Conservation (phyloP, 2,113 vertebrate genomes). For the Buteo buteo region DNA sequence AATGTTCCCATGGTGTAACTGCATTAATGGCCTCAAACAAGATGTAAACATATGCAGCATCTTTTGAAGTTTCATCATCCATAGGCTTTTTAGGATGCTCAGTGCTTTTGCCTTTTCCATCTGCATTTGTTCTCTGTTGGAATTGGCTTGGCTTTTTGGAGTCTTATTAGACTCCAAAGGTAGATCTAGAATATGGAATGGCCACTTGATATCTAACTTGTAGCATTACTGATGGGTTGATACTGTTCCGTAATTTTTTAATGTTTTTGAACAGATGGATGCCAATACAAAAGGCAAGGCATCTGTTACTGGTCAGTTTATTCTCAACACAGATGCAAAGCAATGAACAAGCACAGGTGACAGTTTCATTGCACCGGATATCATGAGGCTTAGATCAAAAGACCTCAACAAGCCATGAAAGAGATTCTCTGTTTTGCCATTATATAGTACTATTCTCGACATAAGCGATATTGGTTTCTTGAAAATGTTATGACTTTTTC, state of each 20-base stretch:
- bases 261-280: not conserved
- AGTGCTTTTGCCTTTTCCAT: not conserved
- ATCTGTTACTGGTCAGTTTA: not conserved
- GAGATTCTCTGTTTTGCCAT: not conserved
- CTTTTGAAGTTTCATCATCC: not conserved
- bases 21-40: not conserved
- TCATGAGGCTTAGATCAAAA: not conserved
- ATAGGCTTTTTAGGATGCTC: not conserved
- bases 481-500: not conserved
- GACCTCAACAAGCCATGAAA: not conserved
- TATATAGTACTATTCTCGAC: not conserved
- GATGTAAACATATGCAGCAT: not conserved
- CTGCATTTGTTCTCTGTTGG: not conserved
- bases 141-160: not conserved
- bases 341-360: not conserved
- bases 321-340: not conserved
- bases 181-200: not conserved
- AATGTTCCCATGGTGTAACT: slow-evolving; percentile 5
- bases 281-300: not conserved
- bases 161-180: not conserved
- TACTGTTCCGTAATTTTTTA: not conserved
- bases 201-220: not conserved
- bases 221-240: not conserved
- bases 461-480: not conserved
- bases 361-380: not conserved